These are phyloP conservation scores for Aleiodes testaceus DNA, from an alignment of 2,888 invertebrate species.

Conservation along the genomic window DNA sequence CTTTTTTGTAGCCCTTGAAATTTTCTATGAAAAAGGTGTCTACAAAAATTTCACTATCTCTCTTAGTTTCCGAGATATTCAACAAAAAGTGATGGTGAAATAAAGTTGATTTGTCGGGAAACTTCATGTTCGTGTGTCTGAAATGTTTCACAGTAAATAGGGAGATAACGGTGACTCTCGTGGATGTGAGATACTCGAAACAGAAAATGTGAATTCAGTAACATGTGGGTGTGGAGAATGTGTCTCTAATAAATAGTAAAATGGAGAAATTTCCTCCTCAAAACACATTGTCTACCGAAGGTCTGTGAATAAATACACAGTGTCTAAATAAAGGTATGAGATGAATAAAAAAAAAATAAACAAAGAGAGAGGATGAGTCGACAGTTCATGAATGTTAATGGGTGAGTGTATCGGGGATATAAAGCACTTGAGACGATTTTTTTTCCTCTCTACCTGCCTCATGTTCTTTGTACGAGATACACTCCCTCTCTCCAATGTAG, in stretches of 20 bases:
- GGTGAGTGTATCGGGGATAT: conserved; percentile 44
- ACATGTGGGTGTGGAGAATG: background rate
- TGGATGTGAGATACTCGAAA: conserved; percentile 3
- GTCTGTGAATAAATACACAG: conserved; percentile 7
- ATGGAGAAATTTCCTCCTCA: background rate
- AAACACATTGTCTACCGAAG: background rate
- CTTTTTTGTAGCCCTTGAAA: too few relatives aligned
- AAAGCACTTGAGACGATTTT: conserved; percentile 50
- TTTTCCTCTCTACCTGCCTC: conserved; percentile 39
- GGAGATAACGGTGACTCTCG: conserved; percentile 15
- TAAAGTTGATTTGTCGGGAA: too few relatives aligned
- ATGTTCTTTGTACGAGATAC: conserved; percentile 49
- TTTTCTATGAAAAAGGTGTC: too few relatives aligned
- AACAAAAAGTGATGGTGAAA: too few relatives aligned
- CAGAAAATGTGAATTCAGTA: background rate
- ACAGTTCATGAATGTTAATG: conserved; percentile 64
- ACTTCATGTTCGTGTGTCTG: too few relatives aligned
- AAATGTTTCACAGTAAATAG: background rate
- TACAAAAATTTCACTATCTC: too few relatives aligned
- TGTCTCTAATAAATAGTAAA: background rate
- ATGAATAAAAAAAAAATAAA: conserved; percentile 10
- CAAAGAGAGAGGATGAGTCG: conserved; percentile 37
- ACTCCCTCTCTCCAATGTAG: conserved; percentile 7
- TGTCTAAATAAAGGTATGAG: conserved; percentile 1
- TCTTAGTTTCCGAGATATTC: too few relatives aligned